phyloP scores from a whole-genome alignment of 2,888 invertebrate species.

The Cheilosia grossa region DNA sequence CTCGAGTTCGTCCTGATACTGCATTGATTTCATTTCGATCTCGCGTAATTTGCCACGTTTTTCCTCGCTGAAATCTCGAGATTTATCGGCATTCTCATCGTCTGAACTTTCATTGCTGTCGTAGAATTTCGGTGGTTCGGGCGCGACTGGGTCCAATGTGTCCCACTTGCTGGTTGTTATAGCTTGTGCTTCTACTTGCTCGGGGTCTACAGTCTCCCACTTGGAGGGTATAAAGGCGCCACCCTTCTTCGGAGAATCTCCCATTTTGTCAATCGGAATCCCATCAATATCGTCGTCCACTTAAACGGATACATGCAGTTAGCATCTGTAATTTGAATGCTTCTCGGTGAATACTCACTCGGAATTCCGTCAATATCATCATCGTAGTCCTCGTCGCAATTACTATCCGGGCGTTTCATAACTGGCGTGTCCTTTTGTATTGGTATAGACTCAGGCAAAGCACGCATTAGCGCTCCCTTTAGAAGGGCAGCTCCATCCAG shows the following conservation, averaged over 20 bases:
- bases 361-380: constrained; percentile 90
- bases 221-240: constrained; percentile 94
- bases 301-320: constrained; percentile 76
- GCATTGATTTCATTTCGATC: constrained; percentile 97
- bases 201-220: constrained; percentile 98
- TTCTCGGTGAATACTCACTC: constrained; percentile 81
- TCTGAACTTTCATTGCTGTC: constrained; percentile 79
- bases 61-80: constrained; percentile 86
- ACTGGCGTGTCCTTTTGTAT: constrained; percentile 80
- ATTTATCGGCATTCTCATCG: constrained; percentile 80
- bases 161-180: constrained; percentile 96
- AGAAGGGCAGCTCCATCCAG: constrained; percentile 92
- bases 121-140: constrained; percentile 82
- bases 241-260: constrained; percentile 77
- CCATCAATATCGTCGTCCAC: constrained; percentile 92
- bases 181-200: constrained; percentile 90
- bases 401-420: constrained; percentile 74
- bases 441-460: constrained; percentile 79
- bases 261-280: constrained; percentile 86
- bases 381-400: constrained; percentile 81
- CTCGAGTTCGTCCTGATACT: constrained; percentile 98
- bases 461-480: constrained; percentile 86
- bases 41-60: constrained; percentile 91
- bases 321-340: neutral
- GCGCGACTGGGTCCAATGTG: constrained; percentile 85